Evolutionary conservation across 2,113 vertebrate species (phyloP).

Genomic region (Hyperoodon ampullatus): DNA sequence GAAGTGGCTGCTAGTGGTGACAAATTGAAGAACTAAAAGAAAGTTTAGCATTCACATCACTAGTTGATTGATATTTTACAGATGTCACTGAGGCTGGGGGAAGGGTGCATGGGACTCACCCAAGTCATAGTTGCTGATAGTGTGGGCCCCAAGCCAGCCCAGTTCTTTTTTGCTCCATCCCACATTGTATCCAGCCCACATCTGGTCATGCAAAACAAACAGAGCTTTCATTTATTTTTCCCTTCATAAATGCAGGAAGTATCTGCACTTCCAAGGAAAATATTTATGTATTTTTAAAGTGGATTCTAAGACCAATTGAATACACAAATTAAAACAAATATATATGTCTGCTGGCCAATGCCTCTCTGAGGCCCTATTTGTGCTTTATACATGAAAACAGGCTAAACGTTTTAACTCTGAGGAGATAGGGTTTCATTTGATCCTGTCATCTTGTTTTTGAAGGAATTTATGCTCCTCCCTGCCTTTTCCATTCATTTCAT

Average conservation of each 20-base stretch:
- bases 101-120: neutral
- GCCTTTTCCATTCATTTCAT: neutral
- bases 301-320: constrained; percentile 32
- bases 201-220: constrained; percentile 51
- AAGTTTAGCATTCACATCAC: neutral
- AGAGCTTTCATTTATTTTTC: constrained; percentile 46
- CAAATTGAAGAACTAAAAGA: neutral
- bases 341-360: neutral
- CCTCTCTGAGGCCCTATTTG: neutral
- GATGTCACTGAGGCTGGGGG: neutral
- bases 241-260: constrained; percentile 70
- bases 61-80: neutral
- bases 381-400: neutral
- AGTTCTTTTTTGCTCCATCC: neutral
- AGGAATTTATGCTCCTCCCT: neutral
- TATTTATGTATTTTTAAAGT: constrained; percentile 66
- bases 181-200: neutral
- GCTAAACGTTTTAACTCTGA: neutral
- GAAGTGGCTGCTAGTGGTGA: neutral
- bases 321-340: constrained; percentile 37
- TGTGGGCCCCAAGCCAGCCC: neutral
- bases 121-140: neutral
- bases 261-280: constrained; percentile 65
- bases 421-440: neutral
- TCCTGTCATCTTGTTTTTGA: neutral